Conservation (phyloP, 2,888 invertebrate genomes). For the Diaphora mendica region DNA sequence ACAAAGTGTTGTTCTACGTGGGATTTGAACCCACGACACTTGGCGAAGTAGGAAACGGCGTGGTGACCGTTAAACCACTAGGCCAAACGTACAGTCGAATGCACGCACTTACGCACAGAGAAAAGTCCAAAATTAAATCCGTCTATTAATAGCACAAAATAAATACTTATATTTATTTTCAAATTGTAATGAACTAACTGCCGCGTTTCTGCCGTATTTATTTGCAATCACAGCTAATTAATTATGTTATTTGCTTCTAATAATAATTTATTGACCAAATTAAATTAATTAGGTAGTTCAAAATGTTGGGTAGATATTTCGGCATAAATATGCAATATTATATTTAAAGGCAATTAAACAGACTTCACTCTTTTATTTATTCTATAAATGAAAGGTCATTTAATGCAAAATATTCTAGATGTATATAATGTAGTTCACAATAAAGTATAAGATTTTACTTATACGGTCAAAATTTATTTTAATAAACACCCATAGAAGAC, state of each 20-base stretch:
- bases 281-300: not conserved
- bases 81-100: too few relatives aligned
- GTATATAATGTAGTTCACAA: too few relatives aligned
- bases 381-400: too few relatives aligned
- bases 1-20: too few relatives aligned
- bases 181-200: not conserved
- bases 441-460: not conserved
- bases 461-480: not conserved
- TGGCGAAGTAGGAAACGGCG: too few relatives aligned
- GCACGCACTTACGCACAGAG: too few relatives aligned
- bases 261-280: not conserved
- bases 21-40: too few relatives aligned
- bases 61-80: too few relatives aligned
- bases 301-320: too few relatives aligned
- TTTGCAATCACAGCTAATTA: not conserved
- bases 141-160: not conserved
- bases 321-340: too few relatives aligned
- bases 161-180: not conserved
- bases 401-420: too few relatives aligned
- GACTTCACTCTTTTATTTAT: not conserved
- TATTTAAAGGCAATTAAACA: not conserved
- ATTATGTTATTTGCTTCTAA: not conserved
- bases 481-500: not conserved
- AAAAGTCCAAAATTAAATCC: too few relatives aligned
- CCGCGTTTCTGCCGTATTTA: not conserved